A percentile compares a stretch with the other conserved stretches of the same genome.
Conservation (phyloP, 2,797 vertebrate genomes). For the Takifugu rubripes region DNA sequence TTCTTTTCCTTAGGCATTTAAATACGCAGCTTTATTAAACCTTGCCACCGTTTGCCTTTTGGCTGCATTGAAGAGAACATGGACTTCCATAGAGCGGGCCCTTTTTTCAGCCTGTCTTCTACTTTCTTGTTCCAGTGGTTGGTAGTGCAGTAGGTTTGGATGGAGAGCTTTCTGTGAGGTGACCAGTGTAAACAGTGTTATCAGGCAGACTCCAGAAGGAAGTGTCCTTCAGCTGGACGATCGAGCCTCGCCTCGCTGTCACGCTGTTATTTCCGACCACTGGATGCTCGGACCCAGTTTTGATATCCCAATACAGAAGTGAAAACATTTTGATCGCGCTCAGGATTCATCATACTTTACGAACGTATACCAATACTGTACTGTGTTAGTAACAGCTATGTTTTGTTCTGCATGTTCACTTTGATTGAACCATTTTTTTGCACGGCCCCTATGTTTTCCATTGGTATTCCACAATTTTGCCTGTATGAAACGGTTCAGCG, state of each 20-base stretch:
- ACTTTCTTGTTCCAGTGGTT: constrained; percentile 8
- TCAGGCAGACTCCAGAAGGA: constrained; percentile 68
- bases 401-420: too few relatives aligned
- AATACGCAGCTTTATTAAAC: constrained; percentile 22
- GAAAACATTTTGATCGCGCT: not conserved
- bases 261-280: constrained; percentile 51
- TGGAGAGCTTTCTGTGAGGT: constrained; percentile 34
- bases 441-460: too few relatives aligned
- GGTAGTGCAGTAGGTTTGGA: constrained; percentile 18
- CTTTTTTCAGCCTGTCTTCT: constrained; percentile 1
- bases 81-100: not conserved
- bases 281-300: constrained; percentile 21
- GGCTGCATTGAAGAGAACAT: constrained; percentile 8
- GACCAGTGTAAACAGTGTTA: constrained; percentile 64
- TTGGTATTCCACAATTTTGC: too few relatives aligned
- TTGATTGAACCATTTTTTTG: too few relatives aligned
- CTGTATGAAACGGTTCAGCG: not conserved
- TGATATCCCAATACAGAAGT: constrained; percentile 3
- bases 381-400: too few relatives aligned
- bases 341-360: too few relatives aligned
- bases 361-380: too few relatives aligned
- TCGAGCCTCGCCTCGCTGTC: constrained; percentile 36
- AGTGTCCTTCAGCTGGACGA: constrained; percentile 56
- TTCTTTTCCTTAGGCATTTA: not conserved
- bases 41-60: not conserved